Evolutionary conservation across 2,888 invertebrate genomes (phyloP), one percentile per base, ranked within the genome.

Genomic region (Limnephilus auricula): DNA sequence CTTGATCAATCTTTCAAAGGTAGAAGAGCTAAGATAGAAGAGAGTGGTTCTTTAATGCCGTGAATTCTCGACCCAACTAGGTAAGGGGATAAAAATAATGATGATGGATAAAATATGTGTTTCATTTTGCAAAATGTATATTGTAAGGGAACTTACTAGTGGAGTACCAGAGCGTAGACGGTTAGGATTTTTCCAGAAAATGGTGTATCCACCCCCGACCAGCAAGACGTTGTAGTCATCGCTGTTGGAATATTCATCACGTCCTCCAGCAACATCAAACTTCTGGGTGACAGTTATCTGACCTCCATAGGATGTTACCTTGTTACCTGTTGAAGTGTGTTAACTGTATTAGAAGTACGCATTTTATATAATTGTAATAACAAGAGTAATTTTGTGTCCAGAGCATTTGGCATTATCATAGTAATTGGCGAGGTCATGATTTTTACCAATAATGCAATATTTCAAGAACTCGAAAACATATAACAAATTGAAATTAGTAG

Each of bases 261-360:
- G 65, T 30, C 87, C 94, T 94, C 96, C 96, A 31, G 96, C 95
- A 0, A 97, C 96, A 9, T 96, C 96, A 93, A 97, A 98, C 91
- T 96, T 96, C 94, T 98, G 97, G 0, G 97, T 97, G 92, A 98
- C 97, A 30, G 97, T 97, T 9, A 99, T 94, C 89, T 96, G 96
- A 0, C 99, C 99, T 0, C 99, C 99, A 94, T 99, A 99, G 0
- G 99, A 98, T 91, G 97, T 96, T 12, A 99, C 96, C 95, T 98
- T 96, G 94, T 98, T 97, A 82, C 98, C 98, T 94, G 94, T 94
- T 93, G 93, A 94, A 87, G 82, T 6, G 25, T 65, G 6, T 6
- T n/a, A 65, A 65, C 9, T n/a, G 6, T 65, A 25, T 65, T 65
- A 65, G 65, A 65, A 65, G 6, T n/a, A 65, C 9, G 25, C 6